These are phyloP conservation scores for Trichogramma pretiosum DNA, from an alignment of 1,140 invertebrate genomes.

Conservation along the genomic window DNA sequence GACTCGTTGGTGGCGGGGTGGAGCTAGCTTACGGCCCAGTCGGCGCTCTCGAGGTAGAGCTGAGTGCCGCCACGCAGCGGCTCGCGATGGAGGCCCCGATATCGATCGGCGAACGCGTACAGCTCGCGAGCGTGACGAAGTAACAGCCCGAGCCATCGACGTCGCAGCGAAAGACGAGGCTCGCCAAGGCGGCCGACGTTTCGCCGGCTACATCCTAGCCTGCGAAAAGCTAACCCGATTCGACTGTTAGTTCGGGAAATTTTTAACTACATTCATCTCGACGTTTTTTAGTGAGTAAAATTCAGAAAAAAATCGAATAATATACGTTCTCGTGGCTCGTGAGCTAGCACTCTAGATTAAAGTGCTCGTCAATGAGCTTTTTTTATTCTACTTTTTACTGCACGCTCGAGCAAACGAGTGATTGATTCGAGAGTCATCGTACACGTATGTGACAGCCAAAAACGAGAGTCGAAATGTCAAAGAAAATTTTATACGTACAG, in stretches of 20 bases:
- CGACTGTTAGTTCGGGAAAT: too few relatives aligned
- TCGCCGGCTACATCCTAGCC: slow-evolving; percentile 58
- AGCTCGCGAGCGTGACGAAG: slow-evolving; percentile 49
- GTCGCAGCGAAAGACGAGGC: slow-evolving; percentile 43
- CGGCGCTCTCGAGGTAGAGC: slow-evolving; percentile 52
- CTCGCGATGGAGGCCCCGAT: slow-evolving; percentile 51
- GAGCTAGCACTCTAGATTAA: too few relatives aligned
- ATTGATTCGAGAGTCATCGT: neutral
- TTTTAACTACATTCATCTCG: too few relatives aligned
- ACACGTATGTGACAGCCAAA: too few relatives aligned
- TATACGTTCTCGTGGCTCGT: too few relatives aligned
- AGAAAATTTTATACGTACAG: too few relatives aligned
- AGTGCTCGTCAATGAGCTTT: too few relatives aligned
- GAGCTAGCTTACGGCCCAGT: slow-evolving; percentile 56
- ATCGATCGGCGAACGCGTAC: slow-evolving; percentile 51
- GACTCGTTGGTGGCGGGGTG: slow-evolving; percentile 51
- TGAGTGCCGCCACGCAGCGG: slow-evolving; percentile 47
- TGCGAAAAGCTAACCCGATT: slow-evolving; percentile 18
- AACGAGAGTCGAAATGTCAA: too few relatives aligned
- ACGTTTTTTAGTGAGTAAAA: too few relatives aligned
- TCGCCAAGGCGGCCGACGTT: slow-evolving; percentile 51
- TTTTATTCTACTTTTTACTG: neutral
- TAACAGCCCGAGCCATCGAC: slow-evolving; percentile 37
- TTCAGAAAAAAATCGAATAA: too few relatives aligned
- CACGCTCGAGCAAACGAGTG: neutral